These are phyloP conservation scores for Gadus chalcogrammus DNA, from an alignment of 2,113 vertebrate genomes.

Conservation along the genomic window DNA sequence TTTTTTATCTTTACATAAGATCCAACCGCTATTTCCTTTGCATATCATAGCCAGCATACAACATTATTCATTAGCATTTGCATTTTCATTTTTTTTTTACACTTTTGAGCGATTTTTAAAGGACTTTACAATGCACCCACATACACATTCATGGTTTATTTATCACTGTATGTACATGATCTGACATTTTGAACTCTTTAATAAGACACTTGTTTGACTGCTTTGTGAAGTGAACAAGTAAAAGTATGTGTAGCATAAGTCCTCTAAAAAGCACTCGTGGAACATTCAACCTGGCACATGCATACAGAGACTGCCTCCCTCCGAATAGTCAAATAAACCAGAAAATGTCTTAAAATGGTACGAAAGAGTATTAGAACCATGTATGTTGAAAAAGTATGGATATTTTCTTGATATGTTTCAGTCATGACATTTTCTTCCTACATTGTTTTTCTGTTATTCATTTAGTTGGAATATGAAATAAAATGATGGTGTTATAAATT, in stretches of 20 bases:
- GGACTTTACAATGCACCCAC: slow-evolving; percentile 56
- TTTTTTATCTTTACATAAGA: slow-evolving; percentile 6
- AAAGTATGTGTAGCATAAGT: slow-evolving; percentile 51
- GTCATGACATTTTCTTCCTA: too few relatives aligned
- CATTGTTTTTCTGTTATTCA: too few relatives aligned
- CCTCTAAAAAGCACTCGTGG: slow-evolving; percentile 46
- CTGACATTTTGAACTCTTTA: too few relatives aligned
- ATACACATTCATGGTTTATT: slow-evolving; percentile 31
- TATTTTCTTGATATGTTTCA: too few relatives aligned
- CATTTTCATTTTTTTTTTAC: slow-evolving; percentile 30
- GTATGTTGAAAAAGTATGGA: too few relatives aligned
- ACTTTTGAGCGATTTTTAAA: slow-evolving; percentile 52
- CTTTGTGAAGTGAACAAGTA: too few relatives aligned
- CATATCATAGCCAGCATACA: slow-evolving; percentile 56
- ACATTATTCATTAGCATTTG: slow-evolving; percentile 59
- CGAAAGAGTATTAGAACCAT: too few relatives aligned
- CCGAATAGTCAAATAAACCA: not conserved
- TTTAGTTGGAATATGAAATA: too few relatives aligned
- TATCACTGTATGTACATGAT: too few relatives aligned
- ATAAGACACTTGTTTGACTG: too few relatives aligned
- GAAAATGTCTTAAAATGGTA: too few relatives aligned
- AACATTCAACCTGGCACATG: slow-evolving; percentile 62
- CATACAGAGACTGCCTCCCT: slow-evolving; percentile 54
- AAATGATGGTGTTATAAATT: too few relatives aligned
- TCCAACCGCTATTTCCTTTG: slow-evolving; percentile 39